Evolutionary conservation across 2,113 vertebrate species (phyloP).

Genomic region (Cathartes aura): DNA sequence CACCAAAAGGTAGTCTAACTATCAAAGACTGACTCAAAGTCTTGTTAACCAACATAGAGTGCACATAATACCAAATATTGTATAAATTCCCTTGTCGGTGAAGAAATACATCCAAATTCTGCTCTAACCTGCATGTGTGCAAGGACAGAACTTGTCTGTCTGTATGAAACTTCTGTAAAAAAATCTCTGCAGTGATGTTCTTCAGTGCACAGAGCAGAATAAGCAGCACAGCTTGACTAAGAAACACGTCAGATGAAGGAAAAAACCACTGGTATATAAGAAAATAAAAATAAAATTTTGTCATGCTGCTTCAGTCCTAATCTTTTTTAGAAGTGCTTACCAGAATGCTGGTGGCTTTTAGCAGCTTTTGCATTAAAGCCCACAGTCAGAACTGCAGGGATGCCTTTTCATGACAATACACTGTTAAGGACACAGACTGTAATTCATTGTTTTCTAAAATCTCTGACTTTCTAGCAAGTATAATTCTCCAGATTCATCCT

Average conservation of each 20-base stretch:
- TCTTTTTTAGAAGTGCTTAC: neutral
- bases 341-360: neutral
- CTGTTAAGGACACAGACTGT: neutral
- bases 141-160: neutral
- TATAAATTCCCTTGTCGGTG: neutral
- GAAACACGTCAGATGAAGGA: neutral
- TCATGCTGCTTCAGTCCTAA: neutral
- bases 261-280: neutral
- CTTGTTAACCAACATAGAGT: neutral
- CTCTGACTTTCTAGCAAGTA: neutral
- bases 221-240: neutral
- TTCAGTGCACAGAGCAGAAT: neutral
- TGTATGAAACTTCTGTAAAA: neutral
- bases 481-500: neutral
- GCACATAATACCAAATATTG: neutral
- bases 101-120: neutral
- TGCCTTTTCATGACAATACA: neutral
- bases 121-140: neutral
- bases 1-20: neutral
- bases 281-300: neutral
- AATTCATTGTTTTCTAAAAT: neutral
- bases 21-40: neutral
- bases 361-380: neutral
- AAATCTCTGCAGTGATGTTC: neutral
- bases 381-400: neutral